Base-by-base conservation (phyloP, 37 sponge, comb jelly and placozoan genomes). In the Eunapius fragilis region DNA sequence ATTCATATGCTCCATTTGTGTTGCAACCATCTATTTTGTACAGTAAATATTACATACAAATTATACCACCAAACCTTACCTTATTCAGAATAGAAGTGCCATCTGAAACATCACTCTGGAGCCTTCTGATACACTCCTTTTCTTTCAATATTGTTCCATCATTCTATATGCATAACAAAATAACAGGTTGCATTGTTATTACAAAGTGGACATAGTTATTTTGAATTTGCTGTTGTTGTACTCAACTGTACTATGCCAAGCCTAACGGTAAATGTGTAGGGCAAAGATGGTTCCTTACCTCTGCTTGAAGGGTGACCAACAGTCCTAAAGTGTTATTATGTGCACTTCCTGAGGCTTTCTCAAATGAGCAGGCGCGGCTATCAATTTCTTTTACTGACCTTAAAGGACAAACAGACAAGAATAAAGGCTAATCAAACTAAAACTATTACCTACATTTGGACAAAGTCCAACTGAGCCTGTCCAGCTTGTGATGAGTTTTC, bases 401-500 rank as follows among this genome's bases (percentile, higher is more conserved):
- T 12, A 13, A 58, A 58, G 1, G 58, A 58, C 7, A 58, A 58
- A 11, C 58, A 58, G 14, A 17, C 17, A 2, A 58, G 58, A 31
- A 36, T 25, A 31, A 33, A 31, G 35, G 24, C 24, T 75, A 36
- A 36, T 2, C 35, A 75, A 31, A 17, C 31, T 73, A 17, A 23
- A 27, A 25, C 67, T 41, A 37, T 37, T 14, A 77, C 37, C 26
- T 50, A 81, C 47, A 26, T 74, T 26, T 87, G 87, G 12, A 87
- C 19, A 5, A 17, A 68, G 67, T 87, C 82, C n/a, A 69, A 35
- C 34, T 87, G 75, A 10, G 82, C 31, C 68, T 87, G 82, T 3
- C 58, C 76, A 24, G 74, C 36, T 34, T 75, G 69, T 48, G 72
- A 38, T 41, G 72, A 37, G 3, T 19, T 71, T 67, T 71, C 17